phyloP scores from a whole-genome alignment of 2,113 vertebrate species.

The Aspidoscelis tigris region DNA sequence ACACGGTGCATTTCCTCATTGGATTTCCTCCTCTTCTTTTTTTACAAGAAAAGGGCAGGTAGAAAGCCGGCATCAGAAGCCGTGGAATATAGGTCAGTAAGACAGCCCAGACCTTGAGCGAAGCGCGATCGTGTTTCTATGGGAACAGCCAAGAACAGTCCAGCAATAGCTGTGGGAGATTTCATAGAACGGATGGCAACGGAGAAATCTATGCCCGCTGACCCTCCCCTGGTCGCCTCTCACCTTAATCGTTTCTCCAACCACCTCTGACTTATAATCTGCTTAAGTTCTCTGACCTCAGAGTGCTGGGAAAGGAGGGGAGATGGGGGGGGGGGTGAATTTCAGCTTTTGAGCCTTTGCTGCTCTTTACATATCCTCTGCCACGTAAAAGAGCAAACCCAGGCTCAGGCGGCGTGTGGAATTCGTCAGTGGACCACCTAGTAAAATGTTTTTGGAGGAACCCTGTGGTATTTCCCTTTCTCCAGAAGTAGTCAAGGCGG shows the following conservation, averaged over 20 bases:
- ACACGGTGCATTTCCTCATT: fast-evolving
- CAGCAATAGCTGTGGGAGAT: slow-evolving; percentile 29
- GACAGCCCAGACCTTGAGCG: slow-evolving; percentile 28
- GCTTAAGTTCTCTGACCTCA: background rate
- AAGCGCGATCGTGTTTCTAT: slow-evolving; percentile 54
- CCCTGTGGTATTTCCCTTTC: no score
- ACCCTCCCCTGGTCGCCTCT: background rate
- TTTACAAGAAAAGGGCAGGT: slow-evolving; percentile 3
- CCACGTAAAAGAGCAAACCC: no score
- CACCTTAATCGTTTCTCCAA: slow-evolving; percentile 14
- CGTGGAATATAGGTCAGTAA: slow-evolving; percentile 57
- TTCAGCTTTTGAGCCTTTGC: no score
- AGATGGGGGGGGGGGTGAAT: no score
- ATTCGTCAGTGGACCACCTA: no score
- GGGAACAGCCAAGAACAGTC: slow-evolving; percentile 46
- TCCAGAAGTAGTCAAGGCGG: no score
- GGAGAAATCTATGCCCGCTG: background rate
- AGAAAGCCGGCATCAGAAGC: background rate
- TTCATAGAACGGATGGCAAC: background rate
- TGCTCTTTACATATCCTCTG: no score
- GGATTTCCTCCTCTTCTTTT: background rate
- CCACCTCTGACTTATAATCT: slow-evolving; percentile 31
- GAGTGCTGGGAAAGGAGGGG: background rate
- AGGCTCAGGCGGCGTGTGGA: no score
- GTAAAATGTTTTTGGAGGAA: no score